These are phyloP conservation scores for Halcyon malimbica DNA, from an alignment of 2,113 vertebrate species.

Conservation along the genomic window DNA sequence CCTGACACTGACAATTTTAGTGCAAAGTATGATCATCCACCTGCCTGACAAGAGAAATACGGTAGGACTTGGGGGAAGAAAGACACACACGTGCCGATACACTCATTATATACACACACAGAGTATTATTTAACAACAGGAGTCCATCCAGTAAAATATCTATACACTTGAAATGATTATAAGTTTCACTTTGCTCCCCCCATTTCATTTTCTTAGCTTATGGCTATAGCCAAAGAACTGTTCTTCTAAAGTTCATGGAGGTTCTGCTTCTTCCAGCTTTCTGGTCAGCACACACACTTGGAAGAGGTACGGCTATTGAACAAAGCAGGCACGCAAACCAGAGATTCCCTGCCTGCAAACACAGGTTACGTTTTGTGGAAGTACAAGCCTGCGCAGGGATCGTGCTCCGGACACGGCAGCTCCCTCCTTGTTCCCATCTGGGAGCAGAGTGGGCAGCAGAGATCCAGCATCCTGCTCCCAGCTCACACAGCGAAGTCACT, in stretches of 20 bases:
- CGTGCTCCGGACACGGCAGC: fast-evolving
- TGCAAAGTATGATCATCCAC: neutral
- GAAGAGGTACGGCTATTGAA: neutral
- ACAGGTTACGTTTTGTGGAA: neutral
- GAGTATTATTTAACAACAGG: neutral
- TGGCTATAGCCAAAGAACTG: neutral
- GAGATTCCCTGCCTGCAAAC: neutral
- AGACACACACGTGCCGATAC: neutral
- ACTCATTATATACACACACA: neutral
- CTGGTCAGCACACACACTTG: neutral
- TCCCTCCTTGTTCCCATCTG: neutral
- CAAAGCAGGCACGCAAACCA: neutral
- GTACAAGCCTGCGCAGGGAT: neutral
- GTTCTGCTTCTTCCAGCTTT: neutral
- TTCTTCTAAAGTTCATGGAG: neutral
- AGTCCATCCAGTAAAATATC: neutral
- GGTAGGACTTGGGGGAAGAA: neutral
- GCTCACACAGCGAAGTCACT: neutral
- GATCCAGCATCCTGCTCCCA: neutral
- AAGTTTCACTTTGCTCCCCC: fast-evolving
- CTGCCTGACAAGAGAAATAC: neutral
- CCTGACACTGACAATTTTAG: neutral
- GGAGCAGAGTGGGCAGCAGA: neutral
- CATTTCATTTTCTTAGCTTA: neutral
- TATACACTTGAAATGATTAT: neutral